Conservation (phyloP, 2,888 invertebrate species). For the Gymnoscelis rufifasciata region DNA sequence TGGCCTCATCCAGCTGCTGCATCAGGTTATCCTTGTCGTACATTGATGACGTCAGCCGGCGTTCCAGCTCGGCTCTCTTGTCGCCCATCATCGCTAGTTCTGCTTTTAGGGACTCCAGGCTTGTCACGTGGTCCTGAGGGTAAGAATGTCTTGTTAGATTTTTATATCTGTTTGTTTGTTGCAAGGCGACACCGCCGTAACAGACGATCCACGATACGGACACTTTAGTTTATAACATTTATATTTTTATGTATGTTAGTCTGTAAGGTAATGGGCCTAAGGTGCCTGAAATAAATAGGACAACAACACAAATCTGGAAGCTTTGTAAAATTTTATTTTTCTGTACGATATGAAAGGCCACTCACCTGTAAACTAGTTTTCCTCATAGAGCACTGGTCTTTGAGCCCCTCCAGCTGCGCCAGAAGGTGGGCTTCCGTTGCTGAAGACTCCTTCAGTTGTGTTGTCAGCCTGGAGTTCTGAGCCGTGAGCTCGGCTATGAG, state of each 20-base stretch:
- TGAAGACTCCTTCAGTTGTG: constrained; percentile 90
- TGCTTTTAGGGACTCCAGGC: constrained; percentile 91
- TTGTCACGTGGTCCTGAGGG: constrained; percentile 89
- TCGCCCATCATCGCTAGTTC: constrained; percentile 91
- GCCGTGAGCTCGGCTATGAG: constrained; percentile 91
- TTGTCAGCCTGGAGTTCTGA: constrained; percentile 91
- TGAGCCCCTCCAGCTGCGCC: constrained; percentile 87
- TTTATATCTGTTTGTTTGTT: too few species aligned
- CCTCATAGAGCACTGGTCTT: constrained; percentile 90
- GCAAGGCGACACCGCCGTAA: too few species aligned
- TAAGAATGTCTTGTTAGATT: neutral
- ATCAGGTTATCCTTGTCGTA: constrained; percentile 89
- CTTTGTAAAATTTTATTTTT: too few species aligned
- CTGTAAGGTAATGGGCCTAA: too few species aligned
- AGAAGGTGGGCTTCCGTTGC: constrained; percentile 83
- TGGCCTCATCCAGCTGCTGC: constrained; percentile 91
- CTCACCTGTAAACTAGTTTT: constrained; percentile 84
- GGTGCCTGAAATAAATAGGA: too few species aligned
- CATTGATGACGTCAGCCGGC: constrained; percentile 85
- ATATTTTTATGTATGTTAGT: too few species aligned
- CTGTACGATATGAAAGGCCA: too few species aligned
- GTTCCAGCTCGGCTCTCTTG: constrained; percentile 91
- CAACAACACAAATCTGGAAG: too few species aligned
- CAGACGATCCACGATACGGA: too few species aligned
- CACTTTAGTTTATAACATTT: too few species aligned